A percentile compares a stretch with the other conserved stretches of the same genome.
Conservation (phyloP, 1,140 invertebrate species). For the Eubasilissa regina region DNA sequence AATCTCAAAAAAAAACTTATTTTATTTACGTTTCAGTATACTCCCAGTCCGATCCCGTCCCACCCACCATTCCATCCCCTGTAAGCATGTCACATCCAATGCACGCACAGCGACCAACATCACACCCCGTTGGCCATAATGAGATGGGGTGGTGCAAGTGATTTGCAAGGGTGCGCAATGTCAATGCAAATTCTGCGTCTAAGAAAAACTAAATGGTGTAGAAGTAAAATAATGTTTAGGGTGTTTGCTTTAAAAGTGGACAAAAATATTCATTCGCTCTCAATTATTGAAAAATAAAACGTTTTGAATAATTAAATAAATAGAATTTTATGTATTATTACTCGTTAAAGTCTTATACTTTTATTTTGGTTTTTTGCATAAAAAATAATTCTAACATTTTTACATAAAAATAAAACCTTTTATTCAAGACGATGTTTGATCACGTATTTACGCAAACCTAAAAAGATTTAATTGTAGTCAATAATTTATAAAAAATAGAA, state of each 20-base stretch:
- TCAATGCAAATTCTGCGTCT: constrained; percentile 41
- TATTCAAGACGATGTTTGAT: no score
- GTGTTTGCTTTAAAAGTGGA: constrained; percentile 19
- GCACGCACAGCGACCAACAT: constrained; percentile 41
- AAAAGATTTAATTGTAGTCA: no score
- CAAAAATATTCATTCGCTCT: not conserved
- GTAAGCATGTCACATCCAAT: constrained; percentile 41
- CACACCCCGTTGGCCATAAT: constrained; percentile 31
- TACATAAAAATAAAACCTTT: no score
- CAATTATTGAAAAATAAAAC: not conserved
- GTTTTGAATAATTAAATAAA: no score
- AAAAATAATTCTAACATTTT: no score
- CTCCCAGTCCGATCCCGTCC: not conserved
- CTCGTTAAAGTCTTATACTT: no score
- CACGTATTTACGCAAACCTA: no score
- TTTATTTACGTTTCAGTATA: not conserved
- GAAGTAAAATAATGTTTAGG: constrained; percentile 25
- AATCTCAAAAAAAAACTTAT: no score
- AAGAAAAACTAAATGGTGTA: constrained; percentile 43
- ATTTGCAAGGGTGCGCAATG: constrained; percentile 19
- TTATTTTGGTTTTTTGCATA: no score
- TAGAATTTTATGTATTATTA: no score
- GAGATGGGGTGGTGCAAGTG: constrained; percentile 30
- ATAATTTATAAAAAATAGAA: no score
- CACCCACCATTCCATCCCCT: constrained; percentile 21